Evolutionary conservation across 2,113 vertebrate genomes (phyloP).

Genomic region (Scatophagus argus): DNA sequence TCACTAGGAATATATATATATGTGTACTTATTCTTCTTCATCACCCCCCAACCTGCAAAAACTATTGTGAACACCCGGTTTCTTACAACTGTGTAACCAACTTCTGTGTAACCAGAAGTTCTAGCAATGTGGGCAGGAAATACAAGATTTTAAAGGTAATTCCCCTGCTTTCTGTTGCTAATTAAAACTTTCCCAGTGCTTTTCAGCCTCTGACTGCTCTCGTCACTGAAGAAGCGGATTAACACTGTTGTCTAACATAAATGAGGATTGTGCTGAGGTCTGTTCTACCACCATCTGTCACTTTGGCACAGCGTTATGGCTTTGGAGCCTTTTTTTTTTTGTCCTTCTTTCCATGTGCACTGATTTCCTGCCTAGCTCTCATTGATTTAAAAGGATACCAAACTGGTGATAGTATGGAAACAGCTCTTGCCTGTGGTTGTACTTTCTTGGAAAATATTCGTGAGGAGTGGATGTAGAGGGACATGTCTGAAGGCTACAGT

Average conservation of each 20-base stretch:
- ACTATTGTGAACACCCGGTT: not conserved
- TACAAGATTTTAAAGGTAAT: not conserved
- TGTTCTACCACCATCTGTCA: constrained; percentile 64
- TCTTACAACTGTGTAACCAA: no score
- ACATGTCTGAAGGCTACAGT: not conserved
- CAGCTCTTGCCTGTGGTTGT: not conserved
- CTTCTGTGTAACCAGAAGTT: not conserved
- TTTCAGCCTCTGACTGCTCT: constrained; percentile 11
- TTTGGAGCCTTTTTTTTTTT: constrained; percentile 25
- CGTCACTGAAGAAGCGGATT: constrained; percentile 27
- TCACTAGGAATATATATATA: not conserved
- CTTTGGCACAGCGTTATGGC: constrained; percentile 24
- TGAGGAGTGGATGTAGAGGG: not conserved
- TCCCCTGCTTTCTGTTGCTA: not conserved
- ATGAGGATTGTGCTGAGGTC: constrained; percentile 42
- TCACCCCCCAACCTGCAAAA: not conserved
- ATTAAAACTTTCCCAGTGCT: constrained; percentile 18
- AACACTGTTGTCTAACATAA: constrained; percentile 46
- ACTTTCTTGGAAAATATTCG: constrained; percentile 20
- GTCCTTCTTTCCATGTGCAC: constrained; percentile 30
- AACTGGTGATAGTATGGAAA: constrained; percentile 32
- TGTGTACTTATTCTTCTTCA: not conserved
- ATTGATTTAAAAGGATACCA: not conserved
- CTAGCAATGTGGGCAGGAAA: not conserved
- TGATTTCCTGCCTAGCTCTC: constrained; percentile 18